Evolutionary conservation across 2,888 invertebrate genomes (phyloP).

Genomic region (Lasioglossum villosulum): DNA sequence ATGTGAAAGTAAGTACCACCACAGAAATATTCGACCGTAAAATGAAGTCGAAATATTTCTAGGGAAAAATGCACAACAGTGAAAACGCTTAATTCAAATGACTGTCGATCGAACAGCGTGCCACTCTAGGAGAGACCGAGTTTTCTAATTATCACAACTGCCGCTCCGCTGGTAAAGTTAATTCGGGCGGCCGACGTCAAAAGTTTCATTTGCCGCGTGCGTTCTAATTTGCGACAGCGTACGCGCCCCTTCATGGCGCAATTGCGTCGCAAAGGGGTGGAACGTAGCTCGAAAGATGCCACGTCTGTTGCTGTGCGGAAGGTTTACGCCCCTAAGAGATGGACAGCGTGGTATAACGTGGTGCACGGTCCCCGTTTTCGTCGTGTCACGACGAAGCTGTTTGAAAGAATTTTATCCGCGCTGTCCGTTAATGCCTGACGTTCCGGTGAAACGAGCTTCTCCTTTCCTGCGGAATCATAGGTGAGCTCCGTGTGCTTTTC

Average conservation of each 20-base stretch:
- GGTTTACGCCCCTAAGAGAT: slow-evolving; percentile 25
- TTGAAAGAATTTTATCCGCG: slow-evolving; percentile 40
- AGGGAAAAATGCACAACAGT: background rate
- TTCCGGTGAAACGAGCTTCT: background rate
- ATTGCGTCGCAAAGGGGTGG: slow-evolving; percentile 21
- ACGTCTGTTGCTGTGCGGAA: background rate
- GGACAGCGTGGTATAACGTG: slow-evolving; percentile 34
- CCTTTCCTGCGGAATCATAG: background rate
- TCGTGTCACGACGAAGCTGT: slow-evolving; percentile 4
- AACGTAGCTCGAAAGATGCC: background rate
- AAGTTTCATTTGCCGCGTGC: slow-evolving; percentile 16
- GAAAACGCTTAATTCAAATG: background rate
- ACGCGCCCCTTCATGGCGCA: slow-evolving; percentile 14
- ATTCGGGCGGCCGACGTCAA: background rate
- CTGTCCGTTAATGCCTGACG: slow-evolving; percentile 10
- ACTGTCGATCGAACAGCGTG: background rate
- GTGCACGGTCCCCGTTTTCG: slow-evolving; percentile 4
- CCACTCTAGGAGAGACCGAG: background rate
- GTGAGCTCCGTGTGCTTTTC: background rate
- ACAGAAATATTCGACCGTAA: background rate
- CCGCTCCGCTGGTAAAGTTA: background rate
- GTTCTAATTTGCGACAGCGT: slow-evolving; percentile 23
- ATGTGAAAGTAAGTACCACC: too few relatives aligned
- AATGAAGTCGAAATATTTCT: background rate
- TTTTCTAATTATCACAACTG: slow-evolving; percentile 3